Evolutionary conservation across 2,797 vertebrate genomes (phyloP).

Genomic region (Mormyrus proboscirostris): DNA sequence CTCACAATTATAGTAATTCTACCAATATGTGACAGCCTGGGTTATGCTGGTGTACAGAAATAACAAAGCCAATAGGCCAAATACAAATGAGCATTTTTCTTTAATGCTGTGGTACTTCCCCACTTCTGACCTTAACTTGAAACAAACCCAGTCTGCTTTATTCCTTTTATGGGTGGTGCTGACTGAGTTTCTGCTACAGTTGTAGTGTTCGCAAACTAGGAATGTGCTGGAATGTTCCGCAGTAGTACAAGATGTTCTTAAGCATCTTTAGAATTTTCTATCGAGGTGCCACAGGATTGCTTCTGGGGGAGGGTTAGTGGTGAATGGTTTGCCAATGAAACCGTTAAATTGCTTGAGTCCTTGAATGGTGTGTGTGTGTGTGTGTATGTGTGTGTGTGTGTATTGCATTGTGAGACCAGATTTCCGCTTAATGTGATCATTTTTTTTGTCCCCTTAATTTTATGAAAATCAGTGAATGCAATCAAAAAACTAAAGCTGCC

Average conservation of each 20-base stretch:
- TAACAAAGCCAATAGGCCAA: background rate
- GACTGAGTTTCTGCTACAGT: background rate
- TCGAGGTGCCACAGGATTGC: background rate
- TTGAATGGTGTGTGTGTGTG: background rate
- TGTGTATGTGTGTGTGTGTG: background rate
- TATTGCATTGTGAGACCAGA: background rate
- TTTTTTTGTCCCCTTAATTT: background rate
- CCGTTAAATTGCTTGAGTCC: background rate
- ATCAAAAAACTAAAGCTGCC: background rate
- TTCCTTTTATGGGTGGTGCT: constrained; percentile 10
- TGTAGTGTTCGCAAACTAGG: constrained; percentile 8
- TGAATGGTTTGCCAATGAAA: background rate
- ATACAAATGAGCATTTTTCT: background rate
- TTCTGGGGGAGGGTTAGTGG: background rate
- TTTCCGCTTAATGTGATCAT: background rate
- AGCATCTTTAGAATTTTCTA: constrained; percentile 9
- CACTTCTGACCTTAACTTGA: background rate
- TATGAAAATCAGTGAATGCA: background rate
- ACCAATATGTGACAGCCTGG: background rate
- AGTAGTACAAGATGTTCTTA: constrained; percentile 20
- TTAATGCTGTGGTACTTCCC: background rate
- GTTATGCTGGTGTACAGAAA: background rate
- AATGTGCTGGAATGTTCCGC: constrained; percentile 30
- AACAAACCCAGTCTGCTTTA: background rate
- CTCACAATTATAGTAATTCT: background rate